Conservation (phyloP, 2,888 invertebrate genomes). For the Plutella xylostella region DNA sequence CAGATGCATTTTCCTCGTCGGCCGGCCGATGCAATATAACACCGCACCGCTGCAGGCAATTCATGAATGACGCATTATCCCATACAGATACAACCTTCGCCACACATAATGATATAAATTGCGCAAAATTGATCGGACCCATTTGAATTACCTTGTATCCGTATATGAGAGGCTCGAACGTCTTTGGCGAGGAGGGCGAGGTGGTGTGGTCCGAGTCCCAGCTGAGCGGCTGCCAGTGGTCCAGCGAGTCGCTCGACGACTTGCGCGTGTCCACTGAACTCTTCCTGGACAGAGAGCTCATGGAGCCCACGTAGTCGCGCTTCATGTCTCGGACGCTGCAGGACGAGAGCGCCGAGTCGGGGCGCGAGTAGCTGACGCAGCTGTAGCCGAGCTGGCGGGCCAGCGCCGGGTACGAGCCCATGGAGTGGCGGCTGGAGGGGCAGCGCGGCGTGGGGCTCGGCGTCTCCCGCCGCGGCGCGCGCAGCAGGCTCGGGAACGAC, state of each 20-base stretch:
- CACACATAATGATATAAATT: too few relatives aligned
- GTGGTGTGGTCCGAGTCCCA: constrained; percentile 77
- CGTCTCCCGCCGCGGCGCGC: constrained; percentile 63
- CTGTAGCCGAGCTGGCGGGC: constrained; percentile 39
- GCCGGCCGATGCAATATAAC: too few relatives aligned
- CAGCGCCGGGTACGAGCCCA: constrained; percentile 57
- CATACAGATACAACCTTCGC: too few relatives aligned
- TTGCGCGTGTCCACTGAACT: constrained; percentile 61
- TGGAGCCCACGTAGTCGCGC: constrained; percentile 64
- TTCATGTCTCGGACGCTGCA: constrained; percentile 59
- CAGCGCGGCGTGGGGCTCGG: constrained; percentile 53
- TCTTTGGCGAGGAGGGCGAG: constrained; percentile 71
- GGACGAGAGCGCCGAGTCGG: constrained; percentile 49
- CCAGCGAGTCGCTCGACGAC: constrained; percentile 78
- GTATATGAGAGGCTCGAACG: constrained; percentile 54
- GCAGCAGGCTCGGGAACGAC: constrained; percentile 75
- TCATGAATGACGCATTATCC: too few relatives aligned
- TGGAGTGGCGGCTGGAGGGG: constrained; percentile 48
- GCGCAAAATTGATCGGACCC: too few relatives aligned
- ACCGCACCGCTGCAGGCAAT: too few relatives aligned
- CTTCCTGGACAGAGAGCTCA: constrained; percentile 57
- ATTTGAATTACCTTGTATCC: constrained; percentile 48
- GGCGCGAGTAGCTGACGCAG: constrained; percentile 50
- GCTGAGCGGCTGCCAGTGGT: constrained; percentile 72
- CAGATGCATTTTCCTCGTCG: neutral